These are phyloP conservation scores for Gymnocheta viridis DNA, from an alignment of 2,888 invertebrate genomes.

Conservation along the genomic window DNA sequence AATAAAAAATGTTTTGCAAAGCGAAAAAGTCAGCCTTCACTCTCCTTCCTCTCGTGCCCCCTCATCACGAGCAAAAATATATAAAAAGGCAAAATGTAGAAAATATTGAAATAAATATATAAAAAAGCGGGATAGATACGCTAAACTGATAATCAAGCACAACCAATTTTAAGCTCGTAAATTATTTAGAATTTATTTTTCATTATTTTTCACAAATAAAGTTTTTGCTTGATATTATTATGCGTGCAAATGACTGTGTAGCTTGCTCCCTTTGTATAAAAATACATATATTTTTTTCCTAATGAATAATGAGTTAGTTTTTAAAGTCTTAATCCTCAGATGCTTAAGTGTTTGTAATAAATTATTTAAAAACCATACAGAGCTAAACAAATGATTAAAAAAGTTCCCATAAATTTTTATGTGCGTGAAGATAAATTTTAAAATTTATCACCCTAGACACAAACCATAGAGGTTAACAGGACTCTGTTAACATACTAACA, in stretches of 20 bases:
- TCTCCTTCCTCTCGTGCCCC: neutral
- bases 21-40: neutral
- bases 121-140: neutral
- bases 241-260: neutral
- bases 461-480: too few species aligned
- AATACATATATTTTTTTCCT: slow-evolving; percentile 4
- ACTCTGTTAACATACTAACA: too few species aligned
- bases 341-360: slow-evolving; percentile 39
- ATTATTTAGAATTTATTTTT: slow-evolving; percentile 1
- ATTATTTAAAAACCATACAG: slow-evolving; percentile 36
- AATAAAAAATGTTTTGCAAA: neutral
- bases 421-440: too few species aligned
- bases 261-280: neutral
- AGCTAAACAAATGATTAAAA: neutral
- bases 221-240: neutral
- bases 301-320: slow-evolving; percentile 40
- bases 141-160: slow-evolving; percentile 10
- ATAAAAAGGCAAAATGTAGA: neutral
- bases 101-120: neutral
- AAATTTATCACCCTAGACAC: too few species aligned
- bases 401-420: neutral
- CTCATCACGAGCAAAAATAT: too few species aligned
- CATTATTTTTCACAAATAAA: neutral
- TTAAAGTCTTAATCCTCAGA: slow-evolving; percentile 43
- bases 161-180: neutral